Conservation (phyloP, 2,888 invertebrate species). For the Chironomus riparius region DNA sequence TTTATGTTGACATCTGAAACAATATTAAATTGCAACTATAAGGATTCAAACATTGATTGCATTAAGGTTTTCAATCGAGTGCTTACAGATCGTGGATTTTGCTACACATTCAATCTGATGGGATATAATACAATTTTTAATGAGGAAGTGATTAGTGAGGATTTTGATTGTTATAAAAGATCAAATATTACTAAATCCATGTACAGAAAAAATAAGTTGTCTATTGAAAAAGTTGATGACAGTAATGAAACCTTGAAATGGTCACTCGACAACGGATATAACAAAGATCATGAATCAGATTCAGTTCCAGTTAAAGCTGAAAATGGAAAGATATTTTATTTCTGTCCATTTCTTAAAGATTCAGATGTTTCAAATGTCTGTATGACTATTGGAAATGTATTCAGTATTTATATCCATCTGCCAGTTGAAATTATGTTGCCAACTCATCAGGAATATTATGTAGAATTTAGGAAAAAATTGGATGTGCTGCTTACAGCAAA, state of each 20-base stretch:
- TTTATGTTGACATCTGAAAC: neutral
- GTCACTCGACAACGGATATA: neutral
- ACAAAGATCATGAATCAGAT: neutral
- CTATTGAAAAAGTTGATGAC: neutral
- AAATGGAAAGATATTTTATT: neutral
- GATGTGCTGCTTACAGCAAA: neutral
- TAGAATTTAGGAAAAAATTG: neutral
- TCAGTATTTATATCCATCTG: neutral
- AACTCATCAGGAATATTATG: neutral
- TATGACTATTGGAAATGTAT: neutral
- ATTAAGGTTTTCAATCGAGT: neutral
- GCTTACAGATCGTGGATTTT: neutral
- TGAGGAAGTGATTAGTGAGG: neutral
- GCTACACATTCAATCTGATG: neutral
- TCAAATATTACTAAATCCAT: neutral
- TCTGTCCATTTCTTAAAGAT: neutral
- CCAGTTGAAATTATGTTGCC: neutral
- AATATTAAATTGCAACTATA: neutral
- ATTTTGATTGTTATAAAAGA: neutral
- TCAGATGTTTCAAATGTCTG: neutral
- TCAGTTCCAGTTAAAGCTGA: neutral
- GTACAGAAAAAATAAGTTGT: neutral
- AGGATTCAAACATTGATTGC: neutral
- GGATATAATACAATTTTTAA: neutral
- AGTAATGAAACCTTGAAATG: neutral